Conservation (phyloP, 2,113 vertebrate genomes). For the Eulacestoma nigropectus region DNA sequence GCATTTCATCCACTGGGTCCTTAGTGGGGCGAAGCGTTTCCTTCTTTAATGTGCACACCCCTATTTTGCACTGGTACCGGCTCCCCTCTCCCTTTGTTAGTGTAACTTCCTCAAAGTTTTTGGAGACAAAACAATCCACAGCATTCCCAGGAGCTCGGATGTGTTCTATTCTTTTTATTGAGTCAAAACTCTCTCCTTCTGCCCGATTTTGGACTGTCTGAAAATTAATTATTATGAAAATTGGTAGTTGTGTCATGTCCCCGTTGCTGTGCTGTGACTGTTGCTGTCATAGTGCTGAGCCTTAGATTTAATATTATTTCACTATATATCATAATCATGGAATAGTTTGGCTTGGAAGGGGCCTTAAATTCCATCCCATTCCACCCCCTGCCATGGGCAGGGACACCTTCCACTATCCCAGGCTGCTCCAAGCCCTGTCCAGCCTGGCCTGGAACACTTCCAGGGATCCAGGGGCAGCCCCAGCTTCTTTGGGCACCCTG, state of each 20-base stretch:
- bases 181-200: background rate
- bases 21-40: background rate
- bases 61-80: background rate
- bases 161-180: background rate
- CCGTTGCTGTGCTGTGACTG: rapidly evolving
- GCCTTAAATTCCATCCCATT: rapidly evolving
- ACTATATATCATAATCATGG: rapidly evolving
- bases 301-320: background rate
- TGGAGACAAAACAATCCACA: background rate
- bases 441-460: rapidly evolving
- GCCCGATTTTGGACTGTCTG: background rate
- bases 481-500: background rate
- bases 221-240: background rate
- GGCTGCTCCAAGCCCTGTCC: rapidly evolving
- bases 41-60: background rate
- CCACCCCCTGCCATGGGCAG: background rate
- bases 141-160: background rate
- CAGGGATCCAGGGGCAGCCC: background rate
- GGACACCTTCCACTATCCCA: background rate
- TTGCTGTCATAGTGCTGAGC: background rate
- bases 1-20: background rate
- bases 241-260: background rate
- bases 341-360: background rate
- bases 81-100: background rate
- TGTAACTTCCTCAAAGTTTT: background rate